phyloP scores from a whole-genome alignment of 2,797 vertebrate genomes.

The Pangasius larnaudii region DNA sequence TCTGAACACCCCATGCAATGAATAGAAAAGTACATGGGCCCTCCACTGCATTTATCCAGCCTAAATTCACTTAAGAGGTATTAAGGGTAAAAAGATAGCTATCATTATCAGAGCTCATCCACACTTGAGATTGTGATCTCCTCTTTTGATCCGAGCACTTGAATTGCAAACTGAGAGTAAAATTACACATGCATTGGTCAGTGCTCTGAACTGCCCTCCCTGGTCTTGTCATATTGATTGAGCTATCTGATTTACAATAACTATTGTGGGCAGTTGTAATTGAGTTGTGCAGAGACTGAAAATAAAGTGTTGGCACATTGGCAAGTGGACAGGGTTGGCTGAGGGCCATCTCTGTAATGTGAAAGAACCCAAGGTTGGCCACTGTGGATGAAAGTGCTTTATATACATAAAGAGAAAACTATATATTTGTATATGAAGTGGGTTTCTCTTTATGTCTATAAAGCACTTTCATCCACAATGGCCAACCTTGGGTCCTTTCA shows the following conservation, averaged over 20 bases:
- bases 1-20: not conserved
- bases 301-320: slow-evolving; percentile 48
- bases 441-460: slow-evolving; percentile 18
- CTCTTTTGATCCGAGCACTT: slow-evolving; percentile 45
- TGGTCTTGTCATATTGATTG: slow-evolving; percentile 19
- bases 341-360: slow-evolving; percentile 48
- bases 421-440: slow-evolving; percentile 36
- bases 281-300: slow-evolving; percentile 44
- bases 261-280: slow-evolving; percentile 37
- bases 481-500: slow-evolving; percentile 40
- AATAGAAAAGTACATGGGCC: slow-evolving; percentile 33
- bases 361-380: slow-evolving; percentile 40
- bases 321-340: slow-evolving; percentile 16
- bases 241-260: slow-evolving; percentile 25
- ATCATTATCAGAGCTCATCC: slow-evolving; percentile 37
- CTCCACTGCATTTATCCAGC: slow-evolving; percentile 13
- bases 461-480: slow-evolving; percentile 35
- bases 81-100: slow-evolving; percentile 36
- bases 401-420: slow-evolving; percentile 13
- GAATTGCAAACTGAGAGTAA: slow-evolving; percentile 36
- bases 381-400: slow-evolving; percentile 40
- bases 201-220: not conserved
- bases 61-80: slow-evolving; percentile 18
- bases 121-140: slow-evolving; percentile 40
- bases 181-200: slow-evolving; percentile 18